Evolutionary conservation across 2,113 vertebrate genomes (phyloP), one percentile per base, ranked within the genome.

Genomic region (Anoplopoma fimbria): DNA sequence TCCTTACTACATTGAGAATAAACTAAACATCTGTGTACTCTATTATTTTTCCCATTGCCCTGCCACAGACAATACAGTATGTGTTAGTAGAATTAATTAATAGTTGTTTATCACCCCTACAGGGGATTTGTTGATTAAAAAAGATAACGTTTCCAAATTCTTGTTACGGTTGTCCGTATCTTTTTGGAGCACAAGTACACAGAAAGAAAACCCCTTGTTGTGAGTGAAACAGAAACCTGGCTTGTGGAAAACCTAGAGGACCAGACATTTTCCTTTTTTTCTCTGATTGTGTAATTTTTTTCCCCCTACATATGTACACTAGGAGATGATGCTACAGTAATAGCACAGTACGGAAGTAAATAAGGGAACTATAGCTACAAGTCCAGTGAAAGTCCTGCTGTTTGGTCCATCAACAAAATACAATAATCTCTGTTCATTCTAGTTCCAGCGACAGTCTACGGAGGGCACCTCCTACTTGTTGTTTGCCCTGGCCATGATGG

Each of bases 391-490:
- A 33, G 25, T 38, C 7, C 25, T 60, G 25, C 15, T 33, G 34
- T 82, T 40, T 36, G 5, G 6, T 38, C 33, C 72, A 1, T 75
- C 40, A 49, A 36, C 38, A 4, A n/a, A 75, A 27, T 57, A 4
- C 25, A 40, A 6, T 38, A 4, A 67, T 58, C 64, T 77, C n/a
- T 47, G 0, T 79, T 19, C 9, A 0, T 25, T 90, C 62, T 75
- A 94, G 90, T 93, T 94, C 81, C 92, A 73, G 83, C 89, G 95
- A 29, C 91, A 92, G 63, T 94, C 93, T 1, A 94, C 93, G 23
- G 93, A 95, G 81, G 92, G 93, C 2, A 93, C 86, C 34, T 95
- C 93, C 25, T 94, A 94, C 83, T 49, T 95, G 71, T 70, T 95
- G n/a, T 94, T 95, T 79, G 92, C 87, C 0, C 81, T 95, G 63